Evolutionary conservation across 2,113 vertebrate species (phyloP).

Genomic region (Sinosuthora webbiana): DNA sequence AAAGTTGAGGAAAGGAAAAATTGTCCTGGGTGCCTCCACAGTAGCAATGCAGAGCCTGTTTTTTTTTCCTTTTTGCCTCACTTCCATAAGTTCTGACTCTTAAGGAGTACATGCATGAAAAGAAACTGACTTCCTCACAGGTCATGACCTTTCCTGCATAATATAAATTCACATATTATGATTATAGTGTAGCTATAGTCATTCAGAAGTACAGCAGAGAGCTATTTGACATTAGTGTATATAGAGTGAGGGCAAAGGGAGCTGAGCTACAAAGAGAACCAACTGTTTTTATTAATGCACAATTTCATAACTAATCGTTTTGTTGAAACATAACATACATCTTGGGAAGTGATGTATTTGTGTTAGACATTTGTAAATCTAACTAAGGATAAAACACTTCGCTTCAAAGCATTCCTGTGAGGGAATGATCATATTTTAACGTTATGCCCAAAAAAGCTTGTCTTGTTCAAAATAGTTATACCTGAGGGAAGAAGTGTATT

Average conservation of each 20-base stretch:
- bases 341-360: no score
- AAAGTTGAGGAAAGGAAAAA: background rate
- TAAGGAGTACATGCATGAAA: background rate
- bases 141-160: background rate
- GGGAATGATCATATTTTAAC: constrained; percentile 17
- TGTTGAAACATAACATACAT: no score
- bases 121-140: background rate
- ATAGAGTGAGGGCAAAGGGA: no score
- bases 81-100: background rate
- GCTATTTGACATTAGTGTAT: background rate
- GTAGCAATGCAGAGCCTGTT: background rate
- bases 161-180: background rate
- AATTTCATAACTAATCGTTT: no score
- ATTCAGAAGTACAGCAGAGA: background rate
- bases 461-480: background rate
- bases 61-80: background rate
- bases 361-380: constrained; percentile 14
- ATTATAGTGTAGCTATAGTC: background rate
- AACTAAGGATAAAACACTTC: constrained; percentile 56
- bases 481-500: background rate
- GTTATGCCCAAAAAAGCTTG: background rate
- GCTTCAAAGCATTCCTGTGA: constrained; percentile 59
- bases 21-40: background rate
- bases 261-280: no score
- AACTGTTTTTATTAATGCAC: no score